phyloP scores from a whole-genome alignment of 2,113 vertebrate genomes.

The Clinocottus analis region DNA sequence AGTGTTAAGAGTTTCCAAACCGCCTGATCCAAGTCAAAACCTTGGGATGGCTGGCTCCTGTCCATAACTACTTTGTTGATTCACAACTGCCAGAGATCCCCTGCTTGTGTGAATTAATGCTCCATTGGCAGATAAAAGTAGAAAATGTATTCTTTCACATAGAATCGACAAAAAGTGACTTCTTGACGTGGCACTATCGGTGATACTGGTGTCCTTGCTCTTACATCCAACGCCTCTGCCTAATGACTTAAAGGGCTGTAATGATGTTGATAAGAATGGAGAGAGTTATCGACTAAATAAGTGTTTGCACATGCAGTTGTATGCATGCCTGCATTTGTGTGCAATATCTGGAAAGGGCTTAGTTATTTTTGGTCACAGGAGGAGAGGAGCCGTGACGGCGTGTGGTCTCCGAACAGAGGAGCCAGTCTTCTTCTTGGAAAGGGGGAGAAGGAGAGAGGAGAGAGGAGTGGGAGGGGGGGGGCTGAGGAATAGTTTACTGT shows the following conservation, averaged over 20 bases:
- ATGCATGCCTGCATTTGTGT: constrained; percentile 48
- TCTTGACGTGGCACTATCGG: neutral
- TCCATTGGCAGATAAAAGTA: constrained; percentile 15
- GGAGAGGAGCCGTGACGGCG: constrained; percentile 78
- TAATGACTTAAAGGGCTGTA: constrained; percentile 15
- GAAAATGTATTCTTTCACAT: constrained; percentile 16
- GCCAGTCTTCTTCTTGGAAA: constrained; percentile 75
- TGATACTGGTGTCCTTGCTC: neutral
- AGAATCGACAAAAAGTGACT: constrained; percentile 13
- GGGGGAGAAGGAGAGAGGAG: constrained; percentile 39
- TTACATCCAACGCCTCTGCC: neutral
- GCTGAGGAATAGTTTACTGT: constrained; percentile 59
- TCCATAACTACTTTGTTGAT: constrained; percentile 57
- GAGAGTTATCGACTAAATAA: constrained; percentile 13
- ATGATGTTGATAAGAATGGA: constrained; percentile 21
- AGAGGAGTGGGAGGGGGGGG: no score
- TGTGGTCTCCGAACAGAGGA: constrained; percentile 81
- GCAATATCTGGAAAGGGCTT: constrained; percentile 66
- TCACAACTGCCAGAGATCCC: constrained; percentile 40
- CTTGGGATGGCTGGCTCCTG: constrained; percentile 56
- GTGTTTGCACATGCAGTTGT: constrained; percentile 31
- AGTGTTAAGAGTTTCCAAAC: constrained; percentile 47
- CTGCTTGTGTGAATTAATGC: constrained; percentile 26
- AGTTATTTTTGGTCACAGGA: constrained; percentile 79
- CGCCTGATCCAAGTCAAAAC: constrained; percentile 50